Evolutionary conservation across 2,797 vertebrate genomes (phyloP), one percentile per base, ranked within the genome.

Genomic region (Hippopotamyrus pictus): DNA sequence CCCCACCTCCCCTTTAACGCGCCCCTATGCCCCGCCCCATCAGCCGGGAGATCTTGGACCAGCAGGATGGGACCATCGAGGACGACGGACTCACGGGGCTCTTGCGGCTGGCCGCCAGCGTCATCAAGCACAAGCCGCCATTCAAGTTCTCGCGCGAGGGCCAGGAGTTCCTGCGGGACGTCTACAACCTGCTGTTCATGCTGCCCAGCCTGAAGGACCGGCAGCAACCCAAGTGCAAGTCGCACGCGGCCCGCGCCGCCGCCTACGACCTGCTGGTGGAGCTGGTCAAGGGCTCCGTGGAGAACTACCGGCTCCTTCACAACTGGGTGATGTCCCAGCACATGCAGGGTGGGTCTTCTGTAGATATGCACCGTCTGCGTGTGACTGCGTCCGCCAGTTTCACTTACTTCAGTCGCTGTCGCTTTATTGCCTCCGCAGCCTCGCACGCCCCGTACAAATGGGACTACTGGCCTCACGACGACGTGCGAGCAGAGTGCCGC

Each of bases 301-400:
- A 99, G 90, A 99, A 99, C 95, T 99, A 99, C 95, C 96, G 98
- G 48, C 96, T 99, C 83, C 97, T 99, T 48, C 98, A 99, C 95
- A 99, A 99, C 95, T 99, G 98, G 98, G 98, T 99, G 89, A 99
- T 99, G 98, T 97, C 98, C 0, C 98, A 99, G 92, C 98, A 99
- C 94, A 99, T 99, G 98, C 98, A 99, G 92, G 96, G 98, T 99
- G 95, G 98, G 96, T 84, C 6, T 37, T 41, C 6, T 46, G 19
- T 7, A 65, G 46, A 14, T 6, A 11, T 82, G 33, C 14, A 3
- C 14, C 3, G 29, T 82, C 9, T 3, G 25, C 7, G 6, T 59
- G 57, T 3, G 2, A 59, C 57, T 22, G 19, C 19, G 22, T 1
- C 22, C 25, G 19, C 76, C 33, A 1, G 41, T 69, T 69, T 44